A percentile compares a stretch with the other conserved stretches of the same genome.
Evolutionary conservation across 2,888 invertebrate genomes (phyloP).

Genomic region (Idaea biselata): DNA sequence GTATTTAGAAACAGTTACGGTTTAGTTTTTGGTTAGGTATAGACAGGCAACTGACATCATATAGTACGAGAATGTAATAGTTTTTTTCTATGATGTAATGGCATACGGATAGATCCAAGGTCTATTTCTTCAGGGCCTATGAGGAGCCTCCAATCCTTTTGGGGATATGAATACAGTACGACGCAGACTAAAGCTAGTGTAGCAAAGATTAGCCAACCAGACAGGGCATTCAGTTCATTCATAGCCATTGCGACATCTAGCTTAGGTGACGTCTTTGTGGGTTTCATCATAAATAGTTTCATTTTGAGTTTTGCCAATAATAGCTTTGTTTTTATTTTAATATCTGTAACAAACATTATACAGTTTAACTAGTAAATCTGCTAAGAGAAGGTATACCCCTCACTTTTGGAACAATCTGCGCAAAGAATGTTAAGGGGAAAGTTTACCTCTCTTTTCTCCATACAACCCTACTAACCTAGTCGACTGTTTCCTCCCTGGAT

Average conservation of each 20-base stretch:
- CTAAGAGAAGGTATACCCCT: too few relatives aligned
- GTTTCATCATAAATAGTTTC: background rate
- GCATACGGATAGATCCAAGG: conserved; percentile 48
- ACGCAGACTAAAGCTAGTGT: conserved; percentile 20
- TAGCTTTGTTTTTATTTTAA: background rate
- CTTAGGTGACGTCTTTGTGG: background rate
- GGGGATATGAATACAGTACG: conserved; percentile 41
- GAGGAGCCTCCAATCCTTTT: conserved; percentile 53
- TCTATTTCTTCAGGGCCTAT: conserved; percentile 61
- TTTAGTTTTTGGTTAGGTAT: background rate
- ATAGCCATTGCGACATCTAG: conserved; percentile 17
- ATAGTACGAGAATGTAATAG: conserved; percentile 13
- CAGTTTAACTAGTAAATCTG: background rate
- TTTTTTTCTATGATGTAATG: conserved; percentile 18
- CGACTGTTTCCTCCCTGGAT: too few relatives aligned
- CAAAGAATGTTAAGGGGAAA: too few relatives aligned
- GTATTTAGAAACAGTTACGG: background rate
- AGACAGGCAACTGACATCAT: too few relatives aligned
- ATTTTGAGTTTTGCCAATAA: background rate
- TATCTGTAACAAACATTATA: background rate
- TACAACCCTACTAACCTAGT: too few relatives aligned
- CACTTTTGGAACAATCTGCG: too few relatives aligned
- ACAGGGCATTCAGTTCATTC: background rate
- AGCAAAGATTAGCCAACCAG: background rate
- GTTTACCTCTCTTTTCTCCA: too few relatives aligned